phyloP scores from a whole-genome alignment of 2,113 vertebrate species.

The Osmerus mordax region DNA sequence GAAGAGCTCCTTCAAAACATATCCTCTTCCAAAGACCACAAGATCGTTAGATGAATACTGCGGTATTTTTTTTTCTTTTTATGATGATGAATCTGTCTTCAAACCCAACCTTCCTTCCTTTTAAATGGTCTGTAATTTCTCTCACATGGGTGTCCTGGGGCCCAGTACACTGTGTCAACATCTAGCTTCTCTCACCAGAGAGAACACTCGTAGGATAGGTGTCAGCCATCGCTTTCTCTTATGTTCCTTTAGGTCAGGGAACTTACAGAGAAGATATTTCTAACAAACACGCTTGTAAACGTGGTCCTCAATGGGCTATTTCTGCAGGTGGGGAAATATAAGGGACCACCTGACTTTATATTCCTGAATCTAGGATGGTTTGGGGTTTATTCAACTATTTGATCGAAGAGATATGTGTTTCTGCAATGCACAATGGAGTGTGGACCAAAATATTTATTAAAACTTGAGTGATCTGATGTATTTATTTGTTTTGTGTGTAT shows the following conservation, averaged over 20 bases:
- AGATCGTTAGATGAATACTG: neutral
- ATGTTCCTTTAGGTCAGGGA: neutral
- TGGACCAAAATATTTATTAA: neutral
- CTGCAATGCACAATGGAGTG: neutral
- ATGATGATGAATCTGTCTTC: neutral
- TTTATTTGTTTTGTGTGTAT: slow-evolving; percentile 42
- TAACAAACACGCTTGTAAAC: no score
- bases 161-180: no score
- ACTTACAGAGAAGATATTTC: no score
- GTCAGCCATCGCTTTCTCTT: slow-evolving; percentile 1
- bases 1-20: slow-evolving; percentile 23
- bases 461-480: slow-evolving; percentile 17
- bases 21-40: slow-evolving; percentile 47
- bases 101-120: neutral
- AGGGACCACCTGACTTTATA: slow-evolving; percentile 9
- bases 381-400: neutral
- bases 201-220: neutral
- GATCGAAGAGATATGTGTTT: no score
- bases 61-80: neutral
- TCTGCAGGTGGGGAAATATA: neutral
- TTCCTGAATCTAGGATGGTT: neutral
- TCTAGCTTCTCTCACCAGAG: neutral
- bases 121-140: no score
- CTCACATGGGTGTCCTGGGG: no score
- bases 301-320: neutral